Base-by-base conservation (phyloP, 2,888 invertebrate genomes). In the Lomographa bimaculata region DNA sequence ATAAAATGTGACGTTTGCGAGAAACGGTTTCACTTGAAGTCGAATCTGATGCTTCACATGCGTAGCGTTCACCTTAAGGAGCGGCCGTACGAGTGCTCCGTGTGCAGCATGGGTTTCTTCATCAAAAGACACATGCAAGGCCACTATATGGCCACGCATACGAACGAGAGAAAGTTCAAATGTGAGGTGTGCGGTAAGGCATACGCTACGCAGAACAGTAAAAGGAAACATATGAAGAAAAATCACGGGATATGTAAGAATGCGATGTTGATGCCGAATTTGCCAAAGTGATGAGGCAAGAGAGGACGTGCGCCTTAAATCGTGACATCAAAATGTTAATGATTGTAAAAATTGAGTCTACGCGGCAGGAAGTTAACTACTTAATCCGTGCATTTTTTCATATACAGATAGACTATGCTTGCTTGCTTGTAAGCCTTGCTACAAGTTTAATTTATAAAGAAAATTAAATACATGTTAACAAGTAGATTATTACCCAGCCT, bases 171-270 rank as follows among this genome's bases (percentile, higher is more conserved):
- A 16, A 86, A 83, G 9, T 91, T 90, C 39, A 89, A 91, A 35
- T 92, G 93, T 49, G 91, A 92, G 6, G 77, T 91, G 0, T 93
- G 93, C 50, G 90, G 91, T 0, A 91, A 91, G 35, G 91, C 90
- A 50, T 90, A 85, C 35, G 84, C 84, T 0, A 87, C 85, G 1
- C 83, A 84, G 54, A 84, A 78, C 28, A 83, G 85, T 40, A 77
- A 71, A 27, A 56, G 81, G 10, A 84, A 83, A 41, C 87, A 87
- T 41, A 78, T 87, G 82, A 87, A 81, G 60, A 87, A 84, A 39
- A 85, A 79, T 41, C 86, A 86, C 29, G 85, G 58, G 1, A 46
- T 53, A 1, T 30, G 45, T 2, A 53, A 48, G 33, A 42, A 25
- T 19, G 18, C 38, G 4, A 26, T 44, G 1, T 52, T 55, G 32